phyloP scores from a whole-genome alignment of 2,113 vertebrate genomes.

The Campylomormyrus numenius region DNA sequence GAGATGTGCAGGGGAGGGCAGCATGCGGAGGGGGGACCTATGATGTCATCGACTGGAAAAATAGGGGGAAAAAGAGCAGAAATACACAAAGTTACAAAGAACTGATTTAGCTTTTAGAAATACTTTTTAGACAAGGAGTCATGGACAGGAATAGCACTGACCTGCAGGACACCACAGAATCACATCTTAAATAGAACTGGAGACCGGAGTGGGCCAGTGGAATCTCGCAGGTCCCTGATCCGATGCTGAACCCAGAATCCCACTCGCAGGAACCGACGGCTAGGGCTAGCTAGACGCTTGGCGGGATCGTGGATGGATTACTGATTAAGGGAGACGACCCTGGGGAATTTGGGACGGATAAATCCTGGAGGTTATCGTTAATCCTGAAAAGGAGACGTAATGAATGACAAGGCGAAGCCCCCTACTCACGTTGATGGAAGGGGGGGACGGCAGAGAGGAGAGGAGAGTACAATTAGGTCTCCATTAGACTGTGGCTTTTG shows the following conservation, averaged over 20 bases:
- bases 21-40: neutral
- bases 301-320: neutral
- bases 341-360: neutral
- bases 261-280: neutral
- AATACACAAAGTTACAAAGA: neutral
- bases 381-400: neutral
- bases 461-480: constrained; percentile 9
- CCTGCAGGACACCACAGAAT: neutral
- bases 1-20: neutral
- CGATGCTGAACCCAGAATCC: neutral
- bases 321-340: neutral
- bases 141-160: neutral
- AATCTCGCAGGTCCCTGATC: neutral
- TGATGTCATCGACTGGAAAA: neutral
- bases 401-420: neutral
- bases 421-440: neutral
- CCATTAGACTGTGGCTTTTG: neutral
- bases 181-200: neutral
- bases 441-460: neutral
- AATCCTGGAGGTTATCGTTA: neutral
- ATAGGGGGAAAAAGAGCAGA: neutral
- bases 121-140: neutral
- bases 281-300: neutral
- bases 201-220: neutral
- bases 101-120: neutral